Conservation (phyloP, 2,888 invertebrate genomes). For the Lasiommata megera region DNA sequence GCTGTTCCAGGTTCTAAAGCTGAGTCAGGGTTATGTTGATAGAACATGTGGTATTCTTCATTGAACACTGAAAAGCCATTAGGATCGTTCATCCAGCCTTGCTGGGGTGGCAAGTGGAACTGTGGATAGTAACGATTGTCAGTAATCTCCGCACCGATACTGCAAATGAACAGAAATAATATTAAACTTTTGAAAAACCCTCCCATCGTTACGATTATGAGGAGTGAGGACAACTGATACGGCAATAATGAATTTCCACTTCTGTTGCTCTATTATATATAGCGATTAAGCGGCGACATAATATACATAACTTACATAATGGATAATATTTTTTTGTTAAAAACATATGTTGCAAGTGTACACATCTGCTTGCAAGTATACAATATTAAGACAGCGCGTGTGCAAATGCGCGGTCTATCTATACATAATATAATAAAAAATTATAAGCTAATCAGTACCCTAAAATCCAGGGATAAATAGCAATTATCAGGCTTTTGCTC, state of each 20-base stretch:
- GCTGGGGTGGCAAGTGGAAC: constrained; percentile 57
- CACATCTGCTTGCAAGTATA: neutral
- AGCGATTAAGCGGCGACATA: neutral
- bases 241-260: constrained; percentile 4
- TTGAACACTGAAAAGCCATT: constrained; percentile 70
- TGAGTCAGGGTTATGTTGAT: constrained; percentile 69
- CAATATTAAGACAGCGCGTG: neutral
- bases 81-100: constrained; percentile 81
- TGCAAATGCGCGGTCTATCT: neutral
- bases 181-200: constrained; percentile 21
- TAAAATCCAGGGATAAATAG: too few relatives aligned
- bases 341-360: constrained; percentile 3
- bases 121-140: constrained; percentile 49
- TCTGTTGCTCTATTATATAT: constrained; percentile 3
- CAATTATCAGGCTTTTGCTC: too few relatives aligned
- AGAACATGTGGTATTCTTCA: constrained; percentile 71
- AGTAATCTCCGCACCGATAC: constrained; percentile 27
- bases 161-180: constrained; percentile 36
- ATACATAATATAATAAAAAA: too few relatives aligned
- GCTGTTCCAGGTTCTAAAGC: constrained; percentile 56
- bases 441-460: too few relatives aligned
- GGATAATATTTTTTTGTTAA: constrained; percentile 6
- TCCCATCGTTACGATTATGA: constrained; percentile 3
- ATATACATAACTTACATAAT: neutral
- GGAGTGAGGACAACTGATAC: neutral